Base-by-base conservation (phyloP, 2,888 invertebrate species). In the Drosophila longiperda region DNA sequence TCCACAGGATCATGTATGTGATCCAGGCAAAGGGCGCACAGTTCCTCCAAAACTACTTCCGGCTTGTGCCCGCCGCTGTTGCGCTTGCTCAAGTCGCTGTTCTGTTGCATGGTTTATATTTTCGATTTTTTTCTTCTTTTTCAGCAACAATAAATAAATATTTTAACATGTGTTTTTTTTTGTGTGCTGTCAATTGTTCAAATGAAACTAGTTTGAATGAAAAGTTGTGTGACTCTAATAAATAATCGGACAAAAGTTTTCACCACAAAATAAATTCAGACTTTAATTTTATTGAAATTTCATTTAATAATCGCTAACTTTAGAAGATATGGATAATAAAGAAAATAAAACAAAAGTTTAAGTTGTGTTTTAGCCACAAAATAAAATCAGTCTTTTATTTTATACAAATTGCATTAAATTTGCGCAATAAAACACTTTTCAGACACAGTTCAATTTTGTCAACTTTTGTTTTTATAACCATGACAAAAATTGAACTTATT, bases 11-110 rank as follows among this genome's bases (percentile, higher is more conserved):
- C 60, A 8, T n/a, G 53, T 12, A 75, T 75, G 29, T 1, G 32
- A 17, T 76, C 72, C 65, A 87, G 52, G 36, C 85, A 85, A 6
- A 85, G 42, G 32, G 73, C 87, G n/a, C 85, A 85, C 8, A 81
- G 17, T 0, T 67, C 64, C 33, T 64, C 73, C 40, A 38, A 11
- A 23, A 6, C 50, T 1, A 6, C 29, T 23, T 59, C 49, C 11
- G 20, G 15, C 26, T 11, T 23, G 11, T 3, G 8, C 17, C 15
- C 26, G 15, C 32, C 20, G 53, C 32, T 50, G 11, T n/a, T 63
- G 34, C 29, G 12, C 9, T 38, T 38, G 50, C 32, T 40, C 26
- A 32, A 72, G 50, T 34, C 38, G 9, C 34, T 50, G 7, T 32
- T 48, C 34, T 49, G 64, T 42, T 29, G 32, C 40, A 67, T 26